Evolutionary conservation across 2,797 vertebrate genomes (phyloP).

Genomic region (Gymnothorax reevesii): DNA sequence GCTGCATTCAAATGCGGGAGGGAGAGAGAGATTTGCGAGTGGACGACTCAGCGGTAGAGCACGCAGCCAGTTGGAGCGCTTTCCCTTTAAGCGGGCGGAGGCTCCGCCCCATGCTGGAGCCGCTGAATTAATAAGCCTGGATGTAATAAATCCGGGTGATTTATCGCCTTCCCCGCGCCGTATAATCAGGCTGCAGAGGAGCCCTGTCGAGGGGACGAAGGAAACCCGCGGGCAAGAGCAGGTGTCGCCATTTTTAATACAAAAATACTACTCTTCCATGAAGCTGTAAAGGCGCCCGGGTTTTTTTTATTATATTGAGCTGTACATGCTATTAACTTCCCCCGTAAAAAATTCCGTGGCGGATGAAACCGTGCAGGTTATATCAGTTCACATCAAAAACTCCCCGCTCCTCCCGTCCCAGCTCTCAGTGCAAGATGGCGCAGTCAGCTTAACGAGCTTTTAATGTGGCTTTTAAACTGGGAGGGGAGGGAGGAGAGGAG

Average conservation of each 20-base stretch:
- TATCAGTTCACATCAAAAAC: constrained; percentile 25
- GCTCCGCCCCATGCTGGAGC: constrained; percentile 65
- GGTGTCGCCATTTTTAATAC: constrained; percentile 44
- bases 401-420: background rate
- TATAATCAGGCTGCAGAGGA: constrained; percentile 65
- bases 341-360: constrained; percentile 27
- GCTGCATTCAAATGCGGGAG: constrained; percentile 23
- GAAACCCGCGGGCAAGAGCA: constrained; percentile 13
- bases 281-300: constrained; percentile 24
- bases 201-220: constrained; percentile 15
- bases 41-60: too few relatives aligned
- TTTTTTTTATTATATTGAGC: constrained; percentile 40
- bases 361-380: constrained; percentile 28
- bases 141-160: constrained; percentile 71
- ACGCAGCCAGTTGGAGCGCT: constrained; percentile 29
- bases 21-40: constrained; percentile 43
- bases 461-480: constrained; percentile 46
- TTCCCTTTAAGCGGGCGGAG: constrained; percentile 59
- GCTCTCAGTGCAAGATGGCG: constrained; percentile 15
- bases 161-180: constrained; percentile 67
- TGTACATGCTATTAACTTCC: constrained; percentile 43
- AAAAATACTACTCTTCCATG: constrained; percentile 38
- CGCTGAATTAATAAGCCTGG: constrained; percentile 72
- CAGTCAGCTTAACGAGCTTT: constrained; percentile 47
- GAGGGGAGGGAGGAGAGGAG: constrained; percentile 29